Evolutionary conservation across 2,888 invertebrate genomes (phyloP).

Genomic region (Beris morrisii): DNA sequence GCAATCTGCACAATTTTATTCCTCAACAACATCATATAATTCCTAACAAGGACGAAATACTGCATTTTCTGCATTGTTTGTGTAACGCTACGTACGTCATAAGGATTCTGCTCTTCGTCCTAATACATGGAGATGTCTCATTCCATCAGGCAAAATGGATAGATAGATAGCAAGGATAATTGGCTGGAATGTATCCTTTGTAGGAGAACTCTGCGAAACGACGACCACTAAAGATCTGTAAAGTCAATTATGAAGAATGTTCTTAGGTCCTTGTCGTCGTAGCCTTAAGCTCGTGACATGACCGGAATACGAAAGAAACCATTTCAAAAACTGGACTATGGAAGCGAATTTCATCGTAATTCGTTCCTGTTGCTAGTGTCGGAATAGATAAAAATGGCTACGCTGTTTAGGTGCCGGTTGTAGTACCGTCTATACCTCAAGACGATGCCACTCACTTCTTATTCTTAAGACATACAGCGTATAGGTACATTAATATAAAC

Average conservation of each 20-base stretch:
- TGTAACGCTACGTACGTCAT: background rate
- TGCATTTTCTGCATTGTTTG: conserved; percentile 14
- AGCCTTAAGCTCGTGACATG: conserved; percentile 8
- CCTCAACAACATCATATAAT: background rate
- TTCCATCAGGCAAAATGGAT: background rate
- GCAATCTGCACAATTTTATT: conserved; percentile 17
- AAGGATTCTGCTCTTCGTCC: no score
- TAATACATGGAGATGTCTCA: conserved; percentile 4
- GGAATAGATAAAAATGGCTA: background rate
- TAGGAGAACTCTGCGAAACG: background rate
- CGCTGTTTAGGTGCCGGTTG: background rate
- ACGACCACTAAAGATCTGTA: background rate
- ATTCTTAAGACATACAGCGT: background rate
- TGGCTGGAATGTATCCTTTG: conserved; percentile 2
- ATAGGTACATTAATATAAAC: background rate
- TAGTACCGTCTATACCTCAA: background rate
- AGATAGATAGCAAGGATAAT: conserved; percentile 12
- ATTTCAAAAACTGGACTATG: background rate
- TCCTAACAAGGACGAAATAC: conserved; percentile 7
- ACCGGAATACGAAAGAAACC: conserved; percentile 5
- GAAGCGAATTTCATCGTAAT: conserved; percentile 8
- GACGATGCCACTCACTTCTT: background rate
- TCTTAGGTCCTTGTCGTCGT: background rate
- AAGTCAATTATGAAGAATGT: conserved; percentile 20
- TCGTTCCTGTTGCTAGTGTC: conserved; percentile 8